Base-by-base conservation (phyloP, 2,797 vertebrate species). In the Tolypeutes matacus region DNA sequence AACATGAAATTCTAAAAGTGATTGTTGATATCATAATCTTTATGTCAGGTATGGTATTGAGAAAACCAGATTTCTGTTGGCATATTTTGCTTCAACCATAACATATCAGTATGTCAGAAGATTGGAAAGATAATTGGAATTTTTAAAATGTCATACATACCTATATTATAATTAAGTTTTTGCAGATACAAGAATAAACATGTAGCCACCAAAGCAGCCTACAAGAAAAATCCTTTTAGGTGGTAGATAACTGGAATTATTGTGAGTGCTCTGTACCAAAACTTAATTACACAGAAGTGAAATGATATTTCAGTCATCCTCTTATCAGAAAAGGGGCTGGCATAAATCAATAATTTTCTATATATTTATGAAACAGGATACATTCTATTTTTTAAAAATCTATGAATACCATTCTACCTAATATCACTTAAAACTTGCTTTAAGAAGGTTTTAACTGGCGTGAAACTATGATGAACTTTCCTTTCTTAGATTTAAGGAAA, bases 1-100 rank as follows among this genome's bases (percentile, higher is more conserved):
- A 95, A 93, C 70, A 90, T 36, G 9, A 91, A 89, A 86, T 84
- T 94, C 78, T 85, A 64, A 77, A 95, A 93, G 42, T 83, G 29
- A 60, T 73, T 93, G 29, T 51, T 85, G 36, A 90, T 64, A 27
- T 12, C 17, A 70, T 39, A 62, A 53, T 89, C 29, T 91, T 81
- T 53, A 67, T 17, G 69, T 85, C 53, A 83, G 56, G 46, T 86
- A 72, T 83, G 80, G 31, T 83, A 78, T 89, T 87, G 27, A 91
- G 29, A 75, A 39, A 80, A 65, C 72, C 34, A 70, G 15, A 53
- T 83, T 86, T 83, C 5, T 29, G 6, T 12, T 60, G 49, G 42
- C 42, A 56, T n/a, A 85, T 73, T 93, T 94, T 77, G 69, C 69
- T 86, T 60, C 64, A 83, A 42, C 25, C 11, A 21, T 39, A 81